phyloP scores from a whole-genome alignment of 2,888 invertebrate species.

The Griposia aprilina region DNA sequence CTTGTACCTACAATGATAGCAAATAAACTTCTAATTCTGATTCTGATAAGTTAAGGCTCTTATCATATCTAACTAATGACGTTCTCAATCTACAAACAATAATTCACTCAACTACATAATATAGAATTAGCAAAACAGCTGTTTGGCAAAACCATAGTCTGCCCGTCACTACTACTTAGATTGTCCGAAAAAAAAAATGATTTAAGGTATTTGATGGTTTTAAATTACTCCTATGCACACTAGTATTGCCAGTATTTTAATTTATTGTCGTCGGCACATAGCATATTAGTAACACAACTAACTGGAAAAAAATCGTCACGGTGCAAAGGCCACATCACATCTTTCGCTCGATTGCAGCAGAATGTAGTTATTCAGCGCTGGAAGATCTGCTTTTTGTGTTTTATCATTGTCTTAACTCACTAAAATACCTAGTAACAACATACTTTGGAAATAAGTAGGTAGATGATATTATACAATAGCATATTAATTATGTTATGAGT shows the following conservation, averaged over 20 bases:
- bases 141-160: background rate
- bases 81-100: too few species aligned
- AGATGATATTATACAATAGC: slow-evolving; percentile 13
- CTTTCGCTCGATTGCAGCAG: background rate
- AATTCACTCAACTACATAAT: too few species aligned
- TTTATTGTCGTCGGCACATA: background rate
- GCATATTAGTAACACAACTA: background rate
- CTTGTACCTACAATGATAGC: too few species aligned
- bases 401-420: background rate
- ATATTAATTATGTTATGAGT: slow-evolving; percentile 31
- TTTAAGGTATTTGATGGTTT: background rate
- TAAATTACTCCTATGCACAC: background rate
- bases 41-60: too few species aligned
- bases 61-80: too few species aligned
- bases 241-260: background rate
- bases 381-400: background rate
- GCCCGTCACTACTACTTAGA: background rate
- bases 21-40: too few species aligned
- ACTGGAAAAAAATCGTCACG: background rate
- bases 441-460: slow-evolving; percentile 9
- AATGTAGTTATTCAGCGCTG: background rate
- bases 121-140: background rate
- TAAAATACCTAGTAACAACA: slow-evolving; percentile 3
- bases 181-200: background rate
- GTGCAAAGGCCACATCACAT: background rate